Base-by-base conservation (phyloP, 2,797 vertebrate genomes). In the Acomys russatus region DNA sequence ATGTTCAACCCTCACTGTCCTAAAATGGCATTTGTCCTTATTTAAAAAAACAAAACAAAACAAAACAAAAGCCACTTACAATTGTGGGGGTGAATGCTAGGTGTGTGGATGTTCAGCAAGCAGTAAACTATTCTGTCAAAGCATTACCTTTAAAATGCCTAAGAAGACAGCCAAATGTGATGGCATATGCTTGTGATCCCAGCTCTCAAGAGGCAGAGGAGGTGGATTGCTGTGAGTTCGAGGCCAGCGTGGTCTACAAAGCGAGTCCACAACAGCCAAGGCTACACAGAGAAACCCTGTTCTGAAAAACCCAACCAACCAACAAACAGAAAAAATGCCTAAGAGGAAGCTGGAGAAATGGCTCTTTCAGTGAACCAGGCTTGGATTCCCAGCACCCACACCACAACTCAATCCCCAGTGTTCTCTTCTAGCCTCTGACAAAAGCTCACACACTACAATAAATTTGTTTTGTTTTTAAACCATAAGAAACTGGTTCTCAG, bases 141-240 rank as follows among this genome's bases (percentile, higher is more conserved):
- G 87, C 90, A 61, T 61, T 86, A 63, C 51, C 70, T 79, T 78
- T 25, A 79, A 96, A 88, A 70, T 76, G 25, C 25, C 74, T 28
- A 8, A 22, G 15, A 71, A 23, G 44, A 51, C 56, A 59, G 56
- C 56, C 56, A 59, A 11, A 11, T 17, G 56, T 59, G 17, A 11
- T 59, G 56, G 56, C 11, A 15, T 17, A 59, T 17, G 11, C 56
- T 17, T 59, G 14, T 59, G 17, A 59, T 12, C 12, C 56, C 56
- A 59, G 56, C 56, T 15, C 56, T 15, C 14, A 17, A 17, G 56
- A 59, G 56, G 56, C 56, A 59, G 56, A 59, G 56, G 56, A 59
- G 56, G 56, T 17, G 17, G 56, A 59, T 59, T 3, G 14, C 56
- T 59, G 1, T 15, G 56, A 59, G 56, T 59, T 59, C 54, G 3